Conservation (phyloP, 2,113 vertebrate species). For the Puffinus mauretanicus region DNA sequence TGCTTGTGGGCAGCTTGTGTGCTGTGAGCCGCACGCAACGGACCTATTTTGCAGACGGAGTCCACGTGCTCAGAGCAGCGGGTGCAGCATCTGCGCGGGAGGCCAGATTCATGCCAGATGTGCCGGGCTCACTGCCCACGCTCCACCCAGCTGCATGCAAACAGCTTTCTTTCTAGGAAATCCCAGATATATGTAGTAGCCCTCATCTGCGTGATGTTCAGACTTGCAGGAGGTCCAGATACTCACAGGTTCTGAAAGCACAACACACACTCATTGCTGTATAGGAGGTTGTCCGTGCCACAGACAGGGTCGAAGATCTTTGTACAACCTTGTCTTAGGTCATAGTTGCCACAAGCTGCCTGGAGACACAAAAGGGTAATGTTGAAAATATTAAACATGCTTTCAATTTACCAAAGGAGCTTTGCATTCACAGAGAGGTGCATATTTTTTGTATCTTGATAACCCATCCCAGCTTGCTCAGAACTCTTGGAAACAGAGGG, state of each 20-base stretch:
- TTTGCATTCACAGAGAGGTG: neutral
- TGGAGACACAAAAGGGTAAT: neutral
- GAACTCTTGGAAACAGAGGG: neutral
- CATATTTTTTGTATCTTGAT: neutral
- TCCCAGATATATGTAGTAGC: neutral
- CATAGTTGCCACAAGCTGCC: constrained; percentile 2
- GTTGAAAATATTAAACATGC: neutral
- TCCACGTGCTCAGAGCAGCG: neutral
- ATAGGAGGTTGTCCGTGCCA: constrained; percentile 76
- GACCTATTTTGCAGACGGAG: neutral
- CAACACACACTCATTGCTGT: constrained; percentile 79
- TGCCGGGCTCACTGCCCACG: neutral
- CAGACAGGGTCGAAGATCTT: constrained; percentile 76
- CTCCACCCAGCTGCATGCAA: neutral
- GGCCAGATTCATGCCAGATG: constrained; percentile 34
- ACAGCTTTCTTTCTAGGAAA: constrained; percentile 32
- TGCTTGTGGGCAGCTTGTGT: neutral
- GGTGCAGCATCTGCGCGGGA: neutral
- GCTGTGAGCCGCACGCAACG: fast-evolving
- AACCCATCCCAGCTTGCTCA: neutral
- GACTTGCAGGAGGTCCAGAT: neutral
- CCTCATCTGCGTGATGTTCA: neutral
- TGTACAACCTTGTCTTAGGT: constrained; percentile 53
- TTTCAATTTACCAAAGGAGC: neutral
- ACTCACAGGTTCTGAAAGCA: constrained; percentile 66